Percentiles rank a stretch among this genome's conserved stretches.
These are phyloP conservation scores for Xestia sexstrigata DNA, from an alignment of 2,888 invertebrate species.

Conservation along the genomic window DNA sequence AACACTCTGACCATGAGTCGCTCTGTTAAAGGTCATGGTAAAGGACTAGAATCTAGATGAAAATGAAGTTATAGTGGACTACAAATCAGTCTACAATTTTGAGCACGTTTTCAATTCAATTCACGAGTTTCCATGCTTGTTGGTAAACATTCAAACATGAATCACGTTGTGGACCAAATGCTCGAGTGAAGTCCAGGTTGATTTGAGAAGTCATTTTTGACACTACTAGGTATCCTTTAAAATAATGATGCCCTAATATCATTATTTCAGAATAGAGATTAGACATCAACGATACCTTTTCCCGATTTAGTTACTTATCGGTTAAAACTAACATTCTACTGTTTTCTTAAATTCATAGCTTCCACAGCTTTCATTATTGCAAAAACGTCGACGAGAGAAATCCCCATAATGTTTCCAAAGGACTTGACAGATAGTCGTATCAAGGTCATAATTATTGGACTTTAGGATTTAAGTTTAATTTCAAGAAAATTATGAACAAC, in stretches of 20 bases:
- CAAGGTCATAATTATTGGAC: background rate
- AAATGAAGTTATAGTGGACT: too few relatives aligned
- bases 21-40: background rate
- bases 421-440: background rate
- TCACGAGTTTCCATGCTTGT: background rate
- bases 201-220: background rate
- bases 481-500: conserved; percentile 17
- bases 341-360: background rate
- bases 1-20: background rate
- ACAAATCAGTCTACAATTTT: background rate
- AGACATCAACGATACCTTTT: background rate
- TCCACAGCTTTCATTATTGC: background rate
- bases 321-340: background rate
- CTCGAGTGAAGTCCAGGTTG: background rate
- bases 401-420: background rate
- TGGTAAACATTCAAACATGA: background rate
- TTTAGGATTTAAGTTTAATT: background rate
- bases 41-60: background rate
- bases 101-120: background rate
- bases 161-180: background rate
- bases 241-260: background rate
- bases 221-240: background rate
- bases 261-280: background rate
- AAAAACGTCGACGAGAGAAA: background rate
- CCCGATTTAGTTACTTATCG: background rate